Evolutionary conservation across 2,797 vertebrate genomes (phyloP).

Genomic region (Sebastes diaconus): DNA sequence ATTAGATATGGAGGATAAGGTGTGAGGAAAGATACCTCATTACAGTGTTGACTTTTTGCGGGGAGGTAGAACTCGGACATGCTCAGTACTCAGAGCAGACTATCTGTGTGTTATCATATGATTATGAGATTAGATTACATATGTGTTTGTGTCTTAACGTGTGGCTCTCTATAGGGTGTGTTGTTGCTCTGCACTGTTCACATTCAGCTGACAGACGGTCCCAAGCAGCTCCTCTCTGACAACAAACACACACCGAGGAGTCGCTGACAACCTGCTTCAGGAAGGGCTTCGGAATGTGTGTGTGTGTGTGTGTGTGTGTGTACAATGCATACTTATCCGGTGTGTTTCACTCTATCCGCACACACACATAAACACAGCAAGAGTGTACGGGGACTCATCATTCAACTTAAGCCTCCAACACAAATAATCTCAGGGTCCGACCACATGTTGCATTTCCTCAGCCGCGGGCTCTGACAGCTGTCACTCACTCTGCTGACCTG

Average conservation of each 20-base stretch:
- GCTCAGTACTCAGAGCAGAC: not conserved
- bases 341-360: conserved; percentile 26
- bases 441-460: conserved; percentile 64
- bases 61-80: not conserved
- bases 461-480: conserved; percentile 64
- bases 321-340: conserved; percentile 26
- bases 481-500: conserved; percentile 72
- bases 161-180: conserved; percentile 14
- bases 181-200: conserved; percentile 48
- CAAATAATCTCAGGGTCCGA: conserved; percentile 75
- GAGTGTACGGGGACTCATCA: conserved; percentile 69
- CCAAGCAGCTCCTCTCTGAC: conserved; percentile 66
- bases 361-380: conserved; percentile 35
- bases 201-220: conserved; percentile 71
- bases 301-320: conserved; percentile 1
- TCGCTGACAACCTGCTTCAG: conserved; percentile 71
- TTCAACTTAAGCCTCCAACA: conserved; percentile 74
- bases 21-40: conserved; percentile 4
- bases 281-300: conserved; percentile 48
- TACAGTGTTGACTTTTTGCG: conserved; percentile 7
- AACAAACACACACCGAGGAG: conserved; percentile 76
- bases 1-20: conserved; percentile 10
- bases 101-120: conserved; percentile 7
- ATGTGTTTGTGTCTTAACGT: conserved; percentile 33
- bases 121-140: conserved; percentile 38